Evolutionary conservation across 2,797 vertebrate genomes (phyloP).

Genomic region (Nyctibius grandis): DNA sequence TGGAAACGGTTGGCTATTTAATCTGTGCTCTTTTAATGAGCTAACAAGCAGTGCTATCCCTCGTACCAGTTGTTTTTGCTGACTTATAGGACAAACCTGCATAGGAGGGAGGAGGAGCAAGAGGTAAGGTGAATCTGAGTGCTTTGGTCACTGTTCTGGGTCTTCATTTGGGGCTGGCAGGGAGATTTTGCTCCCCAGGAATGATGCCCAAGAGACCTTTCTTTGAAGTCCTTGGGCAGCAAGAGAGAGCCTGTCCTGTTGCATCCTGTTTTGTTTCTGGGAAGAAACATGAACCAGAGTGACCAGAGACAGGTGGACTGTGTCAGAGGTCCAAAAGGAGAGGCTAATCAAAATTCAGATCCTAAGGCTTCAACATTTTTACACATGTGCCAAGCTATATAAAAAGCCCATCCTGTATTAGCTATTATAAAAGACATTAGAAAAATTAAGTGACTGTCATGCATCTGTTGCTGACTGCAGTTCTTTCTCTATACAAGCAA

Average conservation of each 20-base stretch:
- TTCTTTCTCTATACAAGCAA: not conserved
- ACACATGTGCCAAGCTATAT: not conserved
- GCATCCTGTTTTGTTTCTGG: not conserved
- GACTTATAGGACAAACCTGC: not conserved
- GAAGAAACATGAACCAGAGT: not conserved
- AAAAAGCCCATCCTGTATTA: not conserved
- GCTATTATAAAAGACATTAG: conserved; percentile 20
- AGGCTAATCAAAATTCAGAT: not conserved
- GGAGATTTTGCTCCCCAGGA: not conserved
- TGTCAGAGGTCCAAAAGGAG: not conserved
- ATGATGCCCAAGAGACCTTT: not conserved
- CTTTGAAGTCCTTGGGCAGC: not conserved
- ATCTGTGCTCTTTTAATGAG: not conserved
- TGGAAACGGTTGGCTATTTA: not conserved
- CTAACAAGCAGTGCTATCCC: not conserved
- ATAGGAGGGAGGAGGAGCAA: not conserved
- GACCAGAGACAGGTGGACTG: not conserved
- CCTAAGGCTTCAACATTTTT: not conserved
- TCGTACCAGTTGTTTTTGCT: not conserved
- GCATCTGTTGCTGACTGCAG: not conserved
- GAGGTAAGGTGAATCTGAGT: not conserved
- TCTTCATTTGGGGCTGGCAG: not conserved
- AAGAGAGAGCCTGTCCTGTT: not conserved
- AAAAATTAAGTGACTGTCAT: not conserved
- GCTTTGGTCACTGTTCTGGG: not conserved